Percentiles rank a stretch among this genome's conserved stretches.
Conservation (phyloP, 2,797 vertebrate species). For the Knipowitschia caucasica region DNA sequence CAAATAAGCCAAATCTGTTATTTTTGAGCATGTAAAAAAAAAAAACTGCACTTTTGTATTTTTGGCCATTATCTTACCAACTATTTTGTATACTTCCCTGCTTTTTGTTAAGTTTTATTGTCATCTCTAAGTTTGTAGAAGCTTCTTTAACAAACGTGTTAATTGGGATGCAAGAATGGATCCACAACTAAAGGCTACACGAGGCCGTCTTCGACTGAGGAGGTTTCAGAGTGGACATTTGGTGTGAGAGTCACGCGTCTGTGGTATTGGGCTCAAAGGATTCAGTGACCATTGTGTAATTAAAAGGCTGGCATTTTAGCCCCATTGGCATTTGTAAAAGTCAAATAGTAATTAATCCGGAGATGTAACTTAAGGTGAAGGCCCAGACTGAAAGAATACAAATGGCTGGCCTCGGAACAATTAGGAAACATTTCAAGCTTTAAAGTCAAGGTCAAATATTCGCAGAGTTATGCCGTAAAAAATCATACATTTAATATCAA, state of each 20-base stretch:
- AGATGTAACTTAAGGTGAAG: slow-evolving; percentile 15
- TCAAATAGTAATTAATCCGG: slow-evolving; percentile 8
- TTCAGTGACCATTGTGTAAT: slow-evolving; percentile 6
- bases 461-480: background rate
- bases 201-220: slow-evolving; percentile 26
- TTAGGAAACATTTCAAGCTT: background rate
- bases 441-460: background rate
- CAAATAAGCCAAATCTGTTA: too few species aligned
- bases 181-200: slow-evolving; percentile 34
- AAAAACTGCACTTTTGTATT: too few species aligned
- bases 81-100: too few species aligned
- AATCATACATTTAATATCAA: too few species aligned
- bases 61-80: too few species aligned
- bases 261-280: slow-evolving; percentile 2
- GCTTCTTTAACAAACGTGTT: background rate
- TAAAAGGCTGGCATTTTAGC: slow-evolving; percentile 7
- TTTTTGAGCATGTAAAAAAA: too few species aligned
- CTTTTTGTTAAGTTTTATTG: too few species aligned
- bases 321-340: slow-evolving; percentile 17
- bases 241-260: slow-evolving; percentile 2
- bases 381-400: slow-evolving; percentile 2
- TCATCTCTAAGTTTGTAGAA: too few species aligned
- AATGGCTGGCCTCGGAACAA: background rate
- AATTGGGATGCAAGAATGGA: background rate
- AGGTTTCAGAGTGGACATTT: slow-evolving; percentile 22